Evolutionary conservation across 2,888 invertebrate genomes (phyloP), one percentile per base, ranked within the genome.

Genomic region (Rhorus exstirpatorius): DNA sequence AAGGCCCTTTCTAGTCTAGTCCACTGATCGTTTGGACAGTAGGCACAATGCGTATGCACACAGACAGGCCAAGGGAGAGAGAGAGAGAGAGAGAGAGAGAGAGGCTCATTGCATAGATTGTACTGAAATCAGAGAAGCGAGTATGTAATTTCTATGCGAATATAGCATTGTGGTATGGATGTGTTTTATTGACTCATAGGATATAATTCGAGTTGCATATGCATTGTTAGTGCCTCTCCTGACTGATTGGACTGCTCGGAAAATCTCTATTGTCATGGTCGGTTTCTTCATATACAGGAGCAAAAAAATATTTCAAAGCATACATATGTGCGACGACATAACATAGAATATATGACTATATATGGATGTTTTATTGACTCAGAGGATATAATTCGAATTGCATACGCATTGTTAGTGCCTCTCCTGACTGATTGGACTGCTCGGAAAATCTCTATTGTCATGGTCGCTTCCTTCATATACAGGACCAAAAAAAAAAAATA

Each of bases 321-420:
- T n/a, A n/a, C n/a, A n/a, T n/a, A n/a, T n/a, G n/a, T n/a, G n/a
- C n/a, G n/a, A n/a, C n/a, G n/a, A n/a, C n/a, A n/a, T n/a, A n/a
- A n/a, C n/a, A n/a, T n/a, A n/a, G n/a, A n/a, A n/a, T n/a, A n/a
- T n/a, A n/a, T n/a, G n/a, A n/a, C n/a, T n/a, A n/a, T n/a, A n/a
- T 46, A 71, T 77, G n/a, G 67, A 79, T 70, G 72, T 79, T 79
- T 84, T 81, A 81, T 78, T 83, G 79, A 75, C 55, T 63, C 60
- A 38, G 31, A 46, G 71, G 53, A 58, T 24, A 80, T 75, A 71
- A 84, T 78, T 78, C 67, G 63, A 68, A 61, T 68, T 53, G 68
- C 44, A 75, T 61, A 68, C 41, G 58, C 44, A 71, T 82, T 65
- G 79, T 79, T 38, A 65, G 31, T 53, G 68, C 58, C 26, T 19